A percentile compares a stretch with the other conserved stretches of the same genome.
Conservation (phyloP, 1,140 invertebrate genomes). For the Microvelia longipes region DNA sequence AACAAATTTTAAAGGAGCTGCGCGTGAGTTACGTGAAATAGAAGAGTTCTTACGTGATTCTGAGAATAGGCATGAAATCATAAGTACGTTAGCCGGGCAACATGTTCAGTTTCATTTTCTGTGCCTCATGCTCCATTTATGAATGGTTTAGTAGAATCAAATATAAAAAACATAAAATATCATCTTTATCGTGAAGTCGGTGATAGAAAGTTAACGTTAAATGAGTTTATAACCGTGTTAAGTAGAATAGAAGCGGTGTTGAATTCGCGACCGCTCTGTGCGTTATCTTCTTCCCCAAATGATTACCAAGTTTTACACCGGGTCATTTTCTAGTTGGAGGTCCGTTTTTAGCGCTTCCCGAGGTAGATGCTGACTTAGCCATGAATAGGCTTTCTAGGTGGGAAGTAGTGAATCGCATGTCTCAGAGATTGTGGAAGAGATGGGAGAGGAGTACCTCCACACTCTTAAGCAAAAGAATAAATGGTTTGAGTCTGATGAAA, state of each 20-base stretch:
- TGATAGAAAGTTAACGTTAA: too few relatives aligned
- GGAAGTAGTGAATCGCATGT: background rate
- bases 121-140: background rate
- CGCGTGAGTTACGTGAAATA: conserved; percentile 21
- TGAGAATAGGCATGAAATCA: background rate
- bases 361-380: background rate
- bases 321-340: background rate
- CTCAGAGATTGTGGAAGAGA: background rate
- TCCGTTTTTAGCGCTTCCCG: background rate
- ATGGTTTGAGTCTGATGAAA: background rate
- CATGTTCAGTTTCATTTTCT: background rate
- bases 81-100: background rate
- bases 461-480: background rate
- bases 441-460: background rate
- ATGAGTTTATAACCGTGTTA: too few relatives aligned
- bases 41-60: background rate
- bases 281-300: background rate
- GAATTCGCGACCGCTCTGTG: background rate
- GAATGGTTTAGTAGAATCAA: background rate
- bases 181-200: too few relatives aligned
- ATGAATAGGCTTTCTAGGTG: background rate
- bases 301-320: background rate
- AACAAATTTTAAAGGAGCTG: conserved; percentile 29
- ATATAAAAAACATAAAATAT: too few relatives aligned
- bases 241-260: too few relatives aligned